Evolutionary conservation across 2,797 vertebrate genomes (phyloP).

Genomic region (Discoglossus pictus): DNA sequence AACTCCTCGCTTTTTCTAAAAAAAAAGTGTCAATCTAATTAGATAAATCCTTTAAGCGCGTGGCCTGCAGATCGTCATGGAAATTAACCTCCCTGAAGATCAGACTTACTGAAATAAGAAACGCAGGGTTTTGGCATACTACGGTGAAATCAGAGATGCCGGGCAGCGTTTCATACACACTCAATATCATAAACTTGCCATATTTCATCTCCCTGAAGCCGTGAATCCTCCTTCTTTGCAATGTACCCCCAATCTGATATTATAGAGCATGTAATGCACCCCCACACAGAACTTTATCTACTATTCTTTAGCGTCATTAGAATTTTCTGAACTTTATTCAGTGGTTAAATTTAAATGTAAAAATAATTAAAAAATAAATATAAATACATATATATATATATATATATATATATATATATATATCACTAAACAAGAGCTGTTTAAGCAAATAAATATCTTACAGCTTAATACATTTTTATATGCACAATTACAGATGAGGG

Average conservation of each 20-base stretch:
- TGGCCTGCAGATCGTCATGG: conserved; percentile 78
- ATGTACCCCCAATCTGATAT: neutral
- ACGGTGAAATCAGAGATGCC: conserved; percentile 72
- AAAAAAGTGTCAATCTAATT: conserved; percentile 78
- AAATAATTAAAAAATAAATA: too few species aligned
- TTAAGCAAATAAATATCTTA: too few species aligned
- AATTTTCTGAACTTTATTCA: too few species aligned
- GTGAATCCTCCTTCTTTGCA: conserved; percentile 5
- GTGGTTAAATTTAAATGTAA: too few species aligned
- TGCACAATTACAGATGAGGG: too few species aligned
- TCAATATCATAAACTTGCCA: conserved; percentile 69
- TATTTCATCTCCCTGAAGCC: conserved; percentile 56
- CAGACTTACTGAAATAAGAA: conserved; percentile 77
- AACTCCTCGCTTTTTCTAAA: conserved; percentile 67
- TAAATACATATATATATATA: too few species aligned
- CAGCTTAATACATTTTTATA: too few species aligned
- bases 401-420: too few species aligned
- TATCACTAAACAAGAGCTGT: too few species aligned
- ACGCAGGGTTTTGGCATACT: conserved; percentile 72
- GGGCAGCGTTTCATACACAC: conserved; percentile 68
- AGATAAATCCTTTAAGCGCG: conserved; percentile 76
- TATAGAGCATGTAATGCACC: neutral
- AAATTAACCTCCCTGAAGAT: conserved; percentile 82
- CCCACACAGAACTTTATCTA: too few species aligned
- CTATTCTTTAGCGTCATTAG: too few species aligned